A percentile compares a stretch with the other conserved stretches of the same genome.
These are phyloP conservation scores for Drosophila setosimentum DNA, from an alignment of 2,888 invertebrate species.

Conservation along the genomic window DNA sequence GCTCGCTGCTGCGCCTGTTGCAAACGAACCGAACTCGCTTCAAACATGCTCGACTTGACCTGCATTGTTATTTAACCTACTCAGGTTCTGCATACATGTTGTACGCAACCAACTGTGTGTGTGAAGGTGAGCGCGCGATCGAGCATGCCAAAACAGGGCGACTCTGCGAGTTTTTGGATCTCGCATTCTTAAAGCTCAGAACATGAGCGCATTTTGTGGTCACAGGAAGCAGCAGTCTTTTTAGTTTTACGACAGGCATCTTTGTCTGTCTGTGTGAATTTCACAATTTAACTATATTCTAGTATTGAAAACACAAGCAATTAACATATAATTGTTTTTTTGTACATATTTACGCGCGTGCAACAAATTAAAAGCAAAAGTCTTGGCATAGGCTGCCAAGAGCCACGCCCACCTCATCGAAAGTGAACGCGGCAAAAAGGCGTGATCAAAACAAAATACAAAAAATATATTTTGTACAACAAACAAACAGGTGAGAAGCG, in stretches of 20 bases:
- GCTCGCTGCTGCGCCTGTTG: conserved; percentile 32
- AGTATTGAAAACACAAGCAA: conserved; percentile 1
- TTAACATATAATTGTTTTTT: not conserved
- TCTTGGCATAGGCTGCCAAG: conserved; percentile 5
- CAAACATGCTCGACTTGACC: conserved; percentile 38
- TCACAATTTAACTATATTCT: conserved; percentile 5
- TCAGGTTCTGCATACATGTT: conserved; percentile 9
- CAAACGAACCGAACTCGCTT: conserved; percentile 19
- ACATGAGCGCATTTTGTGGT: conserved; percentile 14
- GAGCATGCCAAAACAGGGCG: conserved; percentile 15
- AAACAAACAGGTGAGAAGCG: conserved; percentile 31
- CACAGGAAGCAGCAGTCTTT: conserved; percentile 53
- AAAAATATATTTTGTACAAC: conserved; percentile 33
- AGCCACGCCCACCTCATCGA: conserved; percentile 20
- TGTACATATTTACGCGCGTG: conserved; percentile 3
- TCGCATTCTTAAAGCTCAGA: conserved; percentile 29
- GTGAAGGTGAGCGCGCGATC: not conserved
- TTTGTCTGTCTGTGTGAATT: conserved; percentile 16
- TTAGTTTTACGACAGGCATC: conserved; percentile 54
- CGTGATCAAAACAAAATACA: conserved; percentile 64
- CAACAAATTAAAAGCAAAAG: conserved; percentile 16
- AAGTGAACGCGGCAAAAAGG: conserved; percentile 30
- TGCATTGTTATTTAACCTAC: conserved; percentile 19
- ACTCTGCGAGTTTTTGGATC: conserved; percentile 13
- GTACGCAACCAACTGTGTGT: not conserved